Base-by-base conservation (phyloP, 1,140 invertebrate species). In the Drosophila athabasca region DNA sequence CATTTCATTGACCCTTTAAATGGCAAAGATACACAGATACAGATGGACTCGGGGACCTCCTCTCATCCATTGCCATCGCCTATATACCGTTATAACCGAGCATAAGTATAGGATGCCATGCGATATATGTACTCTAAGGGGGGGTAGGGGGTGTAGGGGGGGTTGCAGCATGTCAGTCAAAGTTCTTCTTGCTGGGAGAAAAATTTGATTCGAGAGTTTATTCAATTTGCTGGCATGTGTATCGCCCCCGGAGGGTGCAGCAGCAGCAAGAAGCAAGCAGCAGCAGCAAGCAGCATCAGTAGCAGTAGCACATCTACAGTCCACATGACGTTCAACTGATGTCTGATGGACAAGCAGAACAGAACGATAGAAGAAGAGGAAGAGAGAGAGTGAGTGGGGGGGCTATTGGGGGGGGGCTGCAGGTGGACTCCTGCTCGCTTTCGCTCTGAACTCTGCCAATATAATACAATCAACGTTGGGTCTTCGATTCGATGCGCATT, bases 1-100 rank as follows among this genome's bases (percentile, higher is more conserved):
- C 82, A 87, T 87, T 88, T 87, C 82, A 87, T 87, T 87, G 82
- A 87, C 82, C 82, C 64, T 88, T 87, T 87, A 88, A 87, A 87
- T 87, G 67, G 79, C 70, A 67, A 67, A 65, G 69, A 82, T 77
- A 64, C 39, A 75, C 62, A 39, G 35, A 39, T 39, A 64, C 67
- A 57, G 65, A 55, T 68, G 62, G 46, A 35, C 19, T 39, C 29
- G 6, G 29, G 29, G 7, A 19, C 17, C 6, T 29, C 31, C 8
- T 8, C 31, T 8, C 31, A 9, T 31, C 31, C 31, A 31, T 9
- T 3, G 31, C 54, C 54, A 67, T 49, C 50, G 50, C 55, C 41
- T 39, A 46, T 50, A 62, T 39, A 39, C 39, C 6, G 58, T 31
- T 39, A 43, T 31, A 31, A 8, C 8, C 8, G 31, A 9, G 31